phyloP scores from a whole-genome alignment of 2,888 invertebrate species.

The Pheosia gnoma region DNA sequence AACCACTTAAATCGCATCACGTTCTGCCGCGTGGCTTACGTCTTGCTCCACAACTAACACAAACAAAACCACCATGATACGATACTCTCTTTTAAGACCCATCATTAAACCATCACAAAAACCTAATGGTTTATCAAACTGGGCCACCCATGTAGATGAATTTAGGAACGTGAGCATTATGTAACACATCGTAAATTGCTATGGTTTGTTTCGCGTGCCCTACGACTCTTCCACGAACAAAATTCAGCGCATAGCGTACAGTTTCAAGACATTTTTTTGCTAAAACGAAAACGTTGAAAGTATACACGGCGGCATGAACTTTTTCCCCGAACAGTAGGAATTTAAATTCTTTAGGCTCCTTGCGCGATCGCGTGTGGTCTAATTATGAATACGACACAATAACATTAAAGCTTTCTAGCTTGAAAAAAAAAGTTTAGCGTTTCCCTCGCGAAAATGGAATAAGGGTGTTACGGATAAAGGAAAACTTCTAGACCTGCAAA shows the following conservation, averaged over 20 bases:
- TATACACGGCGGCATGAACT: constrained; percentile 73
- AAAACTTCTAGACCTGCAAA: constrained; percentile 62
- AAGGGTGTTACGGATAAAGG: constrained; percentile 61
- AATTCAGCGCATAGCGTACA: constrained; percentile 67
- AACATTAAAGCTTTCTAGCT: constrained; percentile 51
- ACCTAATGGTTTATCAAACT: constrained; percentile 70
- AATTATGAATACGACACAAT: constrained; percentile 72
- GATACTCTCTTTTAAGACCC: constrained; percentile 61
- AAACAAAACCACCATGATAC: constrained; percentile 55
- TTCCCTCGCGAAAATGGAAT: constrained; percentile 62
- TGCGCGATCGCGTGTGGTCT: constrained; percentile 82
- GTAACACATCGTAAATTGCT: constrained; percentile 77
- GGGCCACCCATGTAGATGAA: constrained; percentile 78
- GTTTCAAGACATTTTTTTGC: constrained; percentile 75
- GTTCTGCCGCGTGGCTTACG: constrained; percentile 24
- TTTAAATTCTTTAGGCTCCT: constrained; percentile 76
- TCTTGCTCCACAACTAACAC: constrained; percentile 51
- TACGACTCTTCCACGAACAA: constrained; percentile 69
- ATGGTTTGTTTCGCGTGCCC: constrained; percentile 62
- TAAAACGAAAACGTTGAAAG: constrained; percentile 70
- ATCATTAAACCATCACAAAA: constrained; percentile 75
- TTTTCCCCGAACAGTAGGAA: constrained; percentile 74
- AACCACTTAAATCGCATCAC: constrained; percentile 39
- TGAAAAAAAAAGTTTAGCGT: constrained; percentile 49
- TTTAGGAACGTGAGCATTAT: constrained; percentile 69